A percentile compares a stretch with the other conserved stretches of the same genome.
Conservation (phyloP, 2,797 vertebrate species). For the Coregonus sp. region DNA sequence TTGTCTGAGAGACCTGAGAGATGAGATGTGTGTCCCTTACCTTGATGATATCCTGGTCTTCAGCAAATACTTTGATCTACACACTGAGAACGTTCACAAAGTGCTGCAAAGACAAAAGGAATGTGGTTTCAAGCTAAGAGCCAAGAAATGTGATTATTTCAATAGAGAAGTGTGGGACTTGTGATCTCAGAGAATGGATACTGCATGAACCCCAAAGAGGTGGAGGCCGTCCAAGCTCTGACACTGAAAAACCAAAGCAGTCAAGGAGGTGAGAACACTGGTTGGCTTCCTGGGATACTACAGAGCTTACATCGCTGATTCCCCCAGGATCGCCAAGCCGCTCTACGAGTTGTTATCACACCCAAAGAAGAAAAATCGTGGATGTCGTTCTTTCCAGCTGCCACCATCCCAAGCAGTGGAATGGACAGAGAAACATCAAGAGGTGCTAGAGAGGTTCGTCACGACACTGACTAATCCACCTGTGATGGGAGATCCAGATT, state of each 20-base stretch:
- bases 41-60: constrained; percentile 30
- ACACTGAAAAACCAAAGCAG: not conserved
- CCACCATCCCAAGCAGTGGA: not conserved
- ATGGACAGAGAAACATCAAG: not conserved
- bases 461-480: constrained; percentile 1
- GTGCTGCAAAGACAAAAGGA: constrained; percentile 17
- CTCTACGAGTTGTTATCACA: constrained; percentile 7
- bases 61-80: constrained; percentile 19
- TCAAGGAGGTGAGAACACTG: constrained; percentile 17
- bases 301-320: constrained; percentile 15
- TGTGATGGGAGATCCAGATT: not conserved
- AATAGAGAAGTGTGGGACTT: constrained; percentile 8
- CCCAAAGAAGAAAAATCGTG: not conserved
- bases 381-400: not conserved
- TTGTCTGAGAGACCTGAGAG: constrained; percentile 19
- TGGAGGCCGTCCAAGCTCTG: constrained; percentile 4
- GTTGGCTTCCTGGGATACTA: constrained; percentile 32
- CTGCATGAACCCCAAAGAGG: constrained; percentile 27
- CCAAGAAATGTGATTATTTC: constrained; percentile 25
- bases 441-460: constrained; percentile 1
- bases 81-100: constrained; percentile 8
- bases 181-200: constrained; percentile 26
- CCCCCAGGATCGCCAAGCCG: constrained; percentile 15
- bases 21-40: constrained; percentile 31
- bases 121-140: constrained; percentile 16